These are phyloP conservation scores for Caenorhabditis wallacei DNA, from an alignment of 2,888 invertebrate genomes.

Conservation along the genomic window DNA sequence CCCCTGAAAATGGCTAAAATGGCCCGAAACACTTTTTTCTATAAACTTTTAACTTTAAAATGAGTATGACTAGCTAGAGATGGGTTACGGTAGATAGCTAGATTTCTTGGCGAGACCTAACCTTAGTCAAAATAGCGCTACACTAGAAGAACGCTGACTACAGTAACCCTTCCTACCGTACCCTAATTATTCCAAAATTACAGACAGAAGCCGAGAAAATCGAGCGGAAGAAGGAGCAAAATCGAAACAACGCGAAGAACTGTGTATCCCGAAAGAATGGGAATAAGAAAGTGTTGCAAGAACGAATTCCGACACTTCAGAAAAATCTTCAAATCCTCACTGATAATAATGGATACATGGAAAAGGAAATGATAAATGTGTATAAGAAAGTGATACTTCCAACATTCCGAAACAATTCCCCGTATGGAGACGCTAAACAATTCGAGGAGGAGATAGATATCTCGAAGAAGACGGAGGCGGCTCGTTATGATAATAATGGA, in stretches of 20 bases:
- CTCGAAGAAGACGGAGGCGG: not conserved
- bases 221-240: conserved; percentile 25
- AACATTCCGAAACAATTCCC: conserved; percentile 10
- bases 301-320: not conserved
- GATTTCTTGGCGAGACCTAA: too few relatives aligned
- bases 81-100: too few relatives aligned
- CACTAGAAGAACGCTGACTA: too few relatives aligned
- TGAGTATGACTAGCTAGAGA: too few relatives aligned
- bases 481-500: not conserved
- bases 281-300: conserved; percentile 1
- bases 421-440: conserved; percentile 8
- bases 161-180: too few relatives aligned
- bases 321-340: not conserved
- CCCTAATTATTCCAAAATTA: too few relatives aligned
- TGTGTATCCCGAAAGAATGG: conserved; percentile 5
- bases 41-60: too few relatives aligned
- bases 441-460: not conserved
- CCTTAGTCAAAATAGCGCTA: too few relatives aligned
- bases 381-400: not conserved
- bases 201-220: not conserved
- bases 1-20: too few relatives aligned
- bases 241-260: conserved; percentile 27
- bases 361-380: not conserved
- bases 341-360: not conserved
- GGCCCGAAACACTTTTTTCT: too few relatives aligned